These are phyloP conservation scores for Sinopyrophorus schimmeli DNA, from an alignment of 2,888 invertebrate genomes.

Conservation along the genomic window DNA sequence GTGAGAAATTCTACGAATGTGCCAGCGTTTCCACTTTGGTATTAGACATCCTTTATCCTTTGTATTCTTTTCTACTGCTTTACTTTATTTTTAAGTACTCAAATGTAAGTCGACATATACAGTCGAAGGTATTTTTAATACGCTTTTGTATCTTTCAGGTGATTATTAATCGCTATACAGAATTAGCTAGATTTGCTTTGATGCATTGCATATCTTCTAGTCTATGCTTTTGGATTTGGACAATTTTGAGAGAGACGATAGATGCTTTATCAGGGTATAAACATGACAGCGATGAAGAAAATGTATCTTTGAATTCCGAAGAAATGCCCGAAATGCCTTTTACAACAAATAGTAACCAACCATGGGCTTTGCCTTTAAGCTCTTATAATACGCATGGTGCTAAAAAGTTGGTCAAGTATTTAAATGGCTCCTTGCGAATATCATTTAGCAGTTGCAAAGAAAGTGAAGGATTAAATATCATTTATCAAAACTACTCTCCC, in stretches of 20 bases:
- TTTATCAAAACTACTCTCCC: conserved; percentile 68
- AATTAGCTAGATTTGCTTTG: conserved; percentile 69
- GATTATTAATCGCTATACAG: conserved; percentile 61
- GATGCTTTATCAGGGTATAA: conserved; percentile 60
- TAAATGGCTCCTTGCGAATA: conserved; percentile 36
- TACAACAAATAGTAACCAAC: conserved; percentile 24
- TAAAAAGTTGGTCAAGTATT: conserved; percentile 44
- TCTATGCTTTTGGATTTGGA: conserved; percentile 79
- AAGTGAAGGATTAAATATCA: conserved; percentile 55
- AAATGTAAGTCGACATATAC: conserved; percentile 74
- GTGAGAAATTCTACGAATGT: conserved; percentile 63
- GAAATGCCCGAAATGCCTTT: conserved; percentile 8
- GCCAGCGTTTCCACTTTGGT: conserved; percentile 63
- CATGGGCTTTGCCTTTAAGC: conserved; percentile 48
- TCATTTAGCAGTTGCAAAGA: conserved; percentile 55
- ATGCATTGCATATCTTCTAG: conserved; percentile 82
- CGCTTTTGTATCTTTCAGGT: no score
- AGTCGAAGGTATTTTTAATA: no score
- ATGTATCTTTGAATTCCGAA: conserved; percentile 19
- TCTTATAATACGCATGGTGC: conserved; percentile 45
- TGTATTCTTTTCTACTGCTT: conserved; percentile 74
- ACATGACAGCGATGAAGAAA: conserved; percentile 39
- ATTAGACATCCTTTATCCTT: conserved; percentile 69
- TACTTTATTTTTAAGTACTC: conserved; percentile 83
- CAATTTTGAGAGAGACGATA: conserved; percentile 73